These are phyloP conservation scores for Bubo scandiacus DNA, from an alignment of 2,113 vertebrate genomes.

Conservation along the genomic window DNA sequence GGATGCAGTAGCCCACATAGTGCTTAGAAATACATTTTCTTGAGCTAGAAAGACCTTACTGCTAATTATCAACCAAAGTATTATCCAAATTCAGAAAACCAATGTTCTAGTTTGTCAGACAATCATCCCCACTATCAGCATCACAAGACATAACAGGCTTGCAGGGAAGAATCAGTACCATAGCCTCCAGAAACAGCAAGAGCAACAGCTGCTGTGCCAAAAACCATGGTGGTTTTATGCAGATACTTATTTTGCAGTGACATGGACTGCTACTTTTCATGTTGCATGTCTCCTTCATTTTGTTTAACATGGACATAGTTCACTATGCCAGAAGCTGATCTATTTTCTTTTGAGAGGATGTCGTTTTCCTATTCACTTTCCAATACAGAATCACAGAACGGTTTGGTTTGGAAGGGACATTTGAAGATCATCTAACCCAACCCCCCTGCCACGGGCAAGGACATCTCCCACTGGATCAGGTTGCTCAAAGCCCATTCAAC, in stretches of 20 bases:
- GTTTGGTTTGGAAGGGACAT: background rate
- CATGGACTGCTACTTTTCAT: background rate
- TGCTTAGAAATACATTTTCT: background rate
- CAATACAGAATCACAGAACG: background rate
- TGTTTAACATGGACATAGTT: background rate
- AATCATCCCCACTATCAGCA: background rate
- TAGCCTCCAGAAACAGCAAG: accelerated
- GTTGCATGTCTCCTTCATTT: background rate
- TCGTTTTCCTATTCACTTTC: background rate
- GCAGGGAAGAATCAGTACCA: background rate
- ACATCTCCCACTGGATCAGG: background rate
- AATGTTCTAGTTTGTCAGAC: background rate
- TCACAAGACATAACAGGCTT: background rate
- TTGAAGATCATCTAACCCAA: background rate
- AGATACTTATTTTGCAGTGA: background rate
- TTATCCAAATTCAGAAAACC: background rate
- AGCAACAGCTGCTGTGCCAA: background rate
- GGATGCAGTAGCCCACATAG: accelerated
- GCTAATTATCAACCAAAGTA: background rate
- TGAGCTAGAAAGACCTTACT: background rate
- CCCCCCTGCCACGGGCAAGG: background rate
- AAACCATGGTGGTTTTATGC: background rate
- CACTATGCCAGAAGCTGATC: background rate
- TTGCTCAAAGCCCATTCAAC: background rate
- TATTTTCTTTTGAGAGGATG: background rate